A percentile compares a stretch with the other conserved stretches of the same genome.
These are phyloP conservation scores for Cantharis lateralis DNA, from an alignment of 2,888 invertebrate genomes.

Conservation along the genomic window DNA sequence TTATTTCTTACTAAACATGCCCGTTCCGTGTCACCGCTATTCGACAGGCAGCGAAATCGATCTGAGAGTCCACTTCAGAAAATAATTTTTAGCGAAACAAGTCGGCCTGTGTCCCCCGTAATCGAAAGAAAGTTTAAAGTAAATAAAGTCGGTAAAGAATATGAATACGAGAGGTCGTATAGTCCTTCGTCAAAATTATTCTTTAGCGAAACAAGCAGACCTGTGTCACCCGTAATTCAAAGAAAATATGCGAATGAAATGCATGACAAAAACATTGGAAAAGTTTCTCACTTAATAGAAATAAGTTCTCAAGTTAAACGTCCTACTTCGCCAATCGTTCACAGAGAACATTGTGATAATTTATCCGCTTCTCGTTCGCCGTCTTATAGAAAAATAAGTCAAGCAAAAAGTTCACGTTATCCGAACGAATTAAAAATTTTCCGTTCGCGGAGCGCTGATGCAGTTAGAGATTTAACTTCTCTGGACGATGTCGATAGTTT, in stretches of 20 bases:
- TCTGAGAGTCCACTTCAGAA: constrained; percentile 20
- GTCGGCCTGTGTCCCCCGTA: constrained; percentile 41
- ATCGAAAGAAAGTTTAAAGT: constrained; percentile 40
- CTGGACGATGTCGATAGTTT: constrained; percentile 48
- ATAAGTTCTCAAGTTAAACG: constrained; percentile 35
- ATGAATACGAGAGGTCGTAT: neutral
- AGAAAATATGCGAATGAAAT: neutral
- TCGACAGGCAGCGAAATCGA: neutral
- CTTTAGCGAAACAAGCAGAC: constrained; percentile 15
- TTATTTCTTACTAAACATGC: constrained; percentile 34
- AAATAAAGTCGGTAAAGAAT: neutral
- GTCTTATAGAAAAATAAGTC: constrained; percentile 68
- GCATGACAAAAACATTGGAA: neutral
- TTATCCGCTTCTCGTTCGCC: constrained; percentile 62
- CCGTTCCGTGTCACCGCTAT: constrained; percentile 42
- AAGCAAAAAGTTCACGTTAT: constrained; percentile 48
- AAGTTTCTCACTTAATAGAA: constrained; percentile 38
- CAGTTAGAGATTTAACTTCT: constrained; percentile 56
- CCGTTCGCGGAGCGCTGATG: constrained; percentile 70
- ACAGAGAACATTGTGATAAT: neutral
- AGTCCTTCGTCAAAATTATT: constrained; percentile 5
- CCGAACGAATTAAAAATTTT: constrained; percentile 26
- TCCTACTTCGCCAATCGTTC: constrained; percentile 61
- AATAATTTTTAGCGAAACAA: constrained; percentile 37
- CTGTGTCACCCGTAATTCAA: constrained; percentile 36